Evolutionary conservation across 2,888 invertebrate species (phyloP).

Genomic region (Hofmannophila pseudospretella): DNA sequence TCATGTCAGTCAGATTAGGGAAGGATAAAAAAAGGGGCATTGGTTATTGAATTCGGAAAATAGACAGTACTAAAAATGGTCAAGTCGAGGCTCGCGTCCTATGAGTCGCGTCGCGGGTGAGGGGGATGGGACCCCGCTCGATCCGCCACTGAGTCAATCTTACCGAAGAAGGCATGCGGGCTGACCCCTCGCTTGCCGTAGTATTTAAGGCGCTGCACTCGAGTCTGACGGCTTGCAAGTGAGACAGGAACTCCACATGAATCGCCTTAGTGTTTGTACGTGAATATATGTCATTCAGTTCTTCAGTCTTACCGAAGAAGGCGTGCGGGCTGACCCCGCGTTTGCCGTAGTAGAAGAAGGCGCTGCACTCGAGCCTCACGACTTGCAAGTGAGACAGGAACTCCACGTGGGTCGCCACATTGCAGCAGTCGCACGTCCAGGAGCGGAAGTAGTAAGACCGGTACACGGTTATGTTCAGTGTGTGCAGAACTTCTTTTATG

Average conservation of each 20-base stretch:
- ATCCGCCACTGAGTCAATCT: too few species aligned
- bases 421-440: constrained; percentile 55
- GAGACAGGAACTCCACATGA: constrained; percentile 68
- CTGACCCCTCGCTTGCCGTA: constrained; percentile 71
- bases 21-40: too few species aligned
- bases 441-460: constrained; percentile 74
- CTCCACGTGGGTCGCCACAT: constrained; percentile 52
- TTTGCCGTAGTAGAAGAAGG: constrained; percentile 76
- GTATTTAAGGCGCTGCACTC: constrained; percentile 77
- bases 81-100: too few species aligned
- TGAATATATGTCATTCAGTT: too few species aligned
- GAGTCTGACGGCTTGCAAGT: constrained; percentile 53
- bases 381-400: constrained; percentile 67
- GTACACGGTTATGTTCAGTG: constrained; percentile 61
- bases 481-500: constrained; percentile 52
- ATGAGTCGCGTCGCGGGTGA: too few species aligned
- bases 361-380: constrained; percentile 67
- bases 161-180: constrained; percentile 59
- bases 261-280: constrained; percentile 46
- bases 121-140: too few species aligned
- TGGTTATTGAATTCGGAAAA: too few species aligned
- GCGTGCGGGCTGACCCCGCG: constrained; percentile 63
- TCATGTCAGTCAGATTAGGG: too few species aligned
- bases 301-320: constrained; percentile 57
- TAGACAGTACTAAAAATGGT: too few species aligned